These are phyloP conservation scores for Heterotilapia buettikoferi DNA, from an alignment of 2,113 vertebrate species.

Conservation along the genomic window DNA sequence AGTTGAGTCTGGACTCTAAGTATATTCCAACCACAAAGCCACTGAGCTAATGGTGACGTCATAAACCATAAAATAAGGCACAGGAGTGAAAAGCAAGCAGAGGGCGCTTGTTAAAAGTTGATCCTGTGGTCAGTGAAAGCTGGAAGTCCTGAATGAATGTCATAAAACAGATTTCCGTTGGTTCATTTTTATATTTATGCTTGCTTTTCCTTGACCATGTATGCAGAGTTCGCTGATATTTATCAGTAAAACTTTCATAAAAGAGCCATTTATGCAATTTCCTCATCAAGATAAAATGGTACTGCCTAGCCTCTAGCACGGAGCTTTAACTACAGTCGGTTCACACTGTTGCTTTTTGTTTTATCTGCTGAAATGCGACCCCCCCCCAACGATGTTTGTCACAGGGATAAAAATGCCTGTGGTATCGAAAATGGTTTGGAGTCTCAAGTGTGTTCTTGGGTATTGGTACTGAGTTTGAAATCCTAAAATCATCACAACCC, in stretches of 20 bases:
- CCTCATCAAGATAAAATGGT: neutral
- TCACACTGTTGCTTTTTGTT: neutral
- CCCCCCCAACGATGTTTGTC: neutral
- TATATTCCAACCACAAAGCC: slow-evolving; percentile 16
- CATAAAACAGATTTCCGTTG: neutral
- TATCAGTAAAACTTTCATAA: neutral
- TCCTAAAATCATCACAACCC: neutral
- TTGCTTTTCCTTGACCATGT: neutral
- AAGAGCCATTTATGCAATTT: neutral
- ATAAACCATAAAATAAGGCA: neutral
- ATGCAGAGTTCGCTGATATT: neutral
- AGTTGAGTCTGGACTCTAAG: slow-evolving; percentile 6
- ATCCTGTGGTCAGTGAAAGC: neutral
- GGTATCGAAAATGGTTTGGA: accelerated
- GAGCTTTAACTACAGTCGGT: neutral
- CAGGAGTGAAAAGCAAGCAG: neutral
- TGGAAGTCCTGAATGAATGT: neutral
- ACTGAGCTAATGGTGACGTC: slow-evolving; percentile 3
- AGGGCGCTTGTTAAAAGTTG: neutral
- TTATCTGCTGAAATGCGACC: neutral
- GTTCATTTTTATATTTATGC: neutral
- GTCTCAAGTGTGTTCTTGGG: neutral
- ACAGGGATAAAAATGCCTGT: neutral
- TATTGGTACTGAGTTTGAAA: neutral
- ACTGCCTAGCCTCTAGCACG: neutral